A percentile compares a stretch with the other conserved stretches of the same genome.
These are phyloP conservation scores for Zele albiditarsus DNA, from an alignment of 2,888 invertebrate genomes.

Conservation along the genomic window DNA sequence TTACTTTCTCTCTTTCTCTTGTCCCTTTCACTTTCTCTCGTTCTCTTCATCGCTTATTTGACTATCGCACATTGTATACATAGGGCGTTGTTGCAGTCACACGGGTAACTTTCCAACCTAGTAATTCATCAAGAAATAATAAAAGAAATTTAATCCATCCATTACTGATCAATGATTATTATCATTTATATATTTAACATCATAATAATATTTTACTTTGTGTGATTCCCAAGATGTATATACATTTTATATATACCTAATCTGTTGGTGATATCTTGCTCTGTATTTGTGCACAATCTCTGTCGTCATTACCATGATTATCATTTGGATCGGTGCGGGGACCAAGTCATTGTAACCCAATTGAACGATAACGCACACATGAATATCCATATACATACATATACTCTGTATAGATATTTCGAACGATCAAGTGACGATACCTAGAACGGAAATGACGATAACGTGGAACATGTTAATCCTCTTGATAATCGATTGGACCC, in stretches of 20 bases:
- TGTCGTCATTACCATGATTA: slow-evolving; percentile 12
- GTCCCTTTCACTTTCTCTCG: slow-evolving; percentile 26
- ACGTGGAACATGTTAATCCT: slow-evolving; percentile 57
- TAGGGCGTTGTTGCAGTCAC: slow-evolving; percentile 39
- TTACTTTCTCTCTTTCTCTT: slow-evolving; percentile 30
- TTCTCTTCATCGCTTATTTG: slow-evolving; percentile 32
- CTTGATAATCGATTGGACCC: slow-evolving; percentile 58
- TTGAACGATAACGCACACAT: slow-evolving; percentile 15
- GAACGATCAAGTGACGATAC: slow-evolving; percentile 52
- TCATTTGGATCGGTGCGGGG: not conserved
- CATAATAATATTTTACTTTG: slow-evolving; percentile 29
- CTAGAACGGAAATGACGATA: slow-evolving; percentile 54
- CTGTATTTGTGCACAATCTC: slow-evolving; percentile 17
- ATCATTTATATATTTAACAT: slow-evolving; percentile 10
- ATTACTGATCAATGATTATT: not conserved
- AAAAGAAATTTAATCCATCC: slow-evolving; percentile 8
- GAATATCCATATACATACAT: not conserved
- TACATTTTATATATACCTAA: slow-evolving; percentile 4
- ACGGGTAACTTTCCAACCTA: slow-evolving; percentile 51
- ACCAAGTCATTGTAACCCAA: slow-evolving; percentile 11
- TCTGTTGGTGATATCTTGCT: not conserved
- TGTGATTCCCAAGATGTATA: not conserved
- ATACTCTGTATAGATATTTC: slow-evolving; percentile 9
- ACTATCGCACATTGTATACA: slow-evolving; percentile 24
- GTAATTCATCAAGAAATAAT: slow-evolving; percentile 38